phyloP scores from a whole-genome alignment of 1,140 invertebrate genomes.

The Hycleus phaleratus region DNA sequence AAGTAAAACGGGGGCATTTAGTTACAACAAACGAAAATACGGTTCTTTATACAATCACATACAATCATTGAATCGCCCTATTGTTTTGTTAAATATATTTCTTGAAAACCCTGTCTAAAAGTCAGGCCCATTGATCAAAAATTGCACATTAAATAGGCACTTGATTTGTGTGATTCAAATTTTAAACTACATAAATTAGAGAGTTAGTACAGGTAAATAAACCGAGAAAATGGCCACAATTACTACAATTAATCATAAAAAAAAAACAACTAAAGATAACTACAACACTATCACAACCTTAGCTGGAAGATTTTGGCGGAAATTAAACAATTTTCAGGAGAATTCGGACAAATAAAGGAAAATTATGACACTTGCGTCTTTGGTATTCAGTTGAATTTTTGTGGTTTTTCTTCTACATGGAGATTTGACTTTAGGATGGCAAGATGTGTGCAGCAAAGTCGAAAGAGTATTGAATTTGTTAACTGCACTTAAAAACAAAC shows the following conservation, averaged over 20 bases:
- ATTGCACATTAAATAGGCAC: conserved; percentile 40
- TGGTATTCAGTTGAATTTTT: conserved; percentile 31
- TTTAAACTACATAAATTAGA: too few relatives aligned
- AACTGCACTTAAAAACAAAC: conserved; percentile 17
- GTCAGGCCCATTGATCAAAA: conserved; percentile 36
- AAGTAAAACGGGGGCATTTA: too few relatives aligned
- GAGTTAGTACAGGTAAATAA: too few relatives aligned
- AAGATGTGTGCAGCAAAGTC: conserved; percentile 18
- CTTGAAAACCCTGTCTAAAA: conserved; percentile 36
- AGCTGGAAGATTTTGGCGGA: conserved; percentile 40
- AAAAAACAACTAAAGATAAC: background rate
- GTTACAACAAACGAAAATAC: too few relatives aligned
- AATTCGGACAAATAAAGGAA: background rate
- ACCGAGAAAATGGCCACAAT: too few relatives aligned
- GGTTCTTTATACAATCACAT: too few relatives aligned
- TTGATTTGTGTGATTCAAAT: conserved; percentile 27
- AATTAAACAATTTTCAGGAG: conserved; percentile 13
- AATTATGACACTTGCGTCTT: conserved; percentile 37
- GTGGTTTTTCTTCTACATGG: too few relatives aligned
- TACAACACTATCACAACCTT: conserved; percentile 27
- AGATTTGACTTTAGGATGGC: conserved; percentile 16
- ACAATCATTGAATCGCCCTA: too few relatives aligned
- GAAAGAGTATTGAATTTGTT: conserved; percentile 7
- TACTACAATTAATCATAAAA: too few relatives aligned
- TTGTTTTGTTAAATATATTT: conserved; percentile 17